Percentiles rank a stretch among this genome's conserved stretches.
Evolutionary conservation across 2,888 invertebrate genomes (phyloP).

Genomic region (Parascotia fuliginaria): DNA sequence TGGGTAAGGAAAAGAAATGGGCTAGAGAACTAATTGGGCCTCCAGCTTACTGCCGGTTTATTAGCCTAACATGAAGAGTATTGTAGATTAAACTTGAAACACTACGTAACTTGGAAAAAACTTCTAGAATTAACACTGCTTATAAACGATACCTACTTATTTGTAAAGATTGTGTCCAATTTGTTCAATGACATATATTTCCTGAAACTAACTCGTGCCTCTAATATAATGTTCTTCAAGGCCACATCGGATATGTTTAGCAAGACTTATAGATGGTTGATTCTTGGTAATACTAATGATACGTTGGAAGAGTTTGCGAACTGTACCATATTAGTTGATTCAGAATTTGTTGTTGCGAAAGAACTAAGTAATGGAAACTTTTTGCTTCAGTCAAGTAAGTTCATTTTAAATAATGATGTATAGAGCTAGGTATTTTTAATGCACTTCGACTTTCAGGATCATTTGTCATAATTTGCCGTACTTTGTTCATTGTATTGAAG

Average conservation of each 20-base stretch:
- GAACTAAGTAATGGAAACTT: constrained; percentile 28
- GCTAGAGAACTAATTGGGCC: no score
- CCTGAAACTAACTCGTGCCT: not conserved
- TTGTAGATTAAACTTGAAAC: no score
- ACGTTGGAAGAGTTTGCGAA: constrained; percentile 38
- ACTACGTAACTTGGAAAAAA: not conserved
- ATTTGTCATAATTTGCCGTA: no score
- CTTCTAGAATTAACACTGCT: not conserved
- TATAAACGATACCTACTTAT: not conserved
- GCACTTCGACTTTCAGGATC: no score
- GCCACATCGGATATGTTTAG: constrained; percentile 51
- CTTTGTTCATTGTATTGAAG: no score
- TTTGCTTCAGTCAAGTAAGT: constrained; percentile 54
- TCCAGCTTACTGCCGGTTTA: no score
- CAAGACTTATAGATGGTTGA: constrained; percentile 63
- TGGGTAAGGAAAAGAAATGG: no score
- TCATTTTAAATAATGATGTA: no score
- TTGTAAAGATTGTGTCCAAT: not conserved
- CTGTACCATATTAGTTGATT: constrained; percentile 56
- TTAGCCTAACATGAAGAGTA: no score
- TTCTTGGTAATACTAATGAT: constrained; percentile 42
- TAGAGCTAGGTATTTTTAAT: no score
- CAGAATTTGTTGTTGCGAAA: constrained; percentile 59
- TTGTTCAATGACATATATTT: not conserved
- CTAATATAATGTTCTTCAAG: constrained; percentile 39